Evolutionary conservation across 2,888 invertebrate genomes (phyloP).

Genomic region (Iphiclides podalirius): DNA sequence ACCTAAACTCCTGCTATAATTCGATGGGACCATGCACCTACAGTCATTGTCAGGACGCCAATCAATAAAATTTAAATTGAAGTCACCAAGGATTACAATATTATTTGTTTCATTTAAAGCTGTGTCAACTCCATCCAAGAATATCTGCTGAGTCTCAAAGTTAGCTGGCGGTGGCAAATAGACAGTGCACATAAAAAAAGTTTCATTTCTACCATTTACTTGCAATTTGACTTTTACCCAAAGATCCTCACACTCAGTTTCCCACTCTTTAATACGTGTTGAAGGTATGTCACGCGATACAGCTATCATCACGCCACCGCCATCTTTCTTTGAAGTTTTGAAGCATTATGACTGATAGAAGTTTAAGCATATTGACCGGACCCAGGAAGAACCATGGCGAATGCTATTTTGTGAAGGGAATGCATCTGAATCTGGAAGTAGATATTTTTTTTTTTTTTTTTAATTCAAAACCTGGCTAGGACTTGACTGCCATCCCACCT

Average conservation of each 20-base stretch:
- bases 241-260: constrained; percentile 6
- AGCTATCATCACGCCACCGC: constrained; percentile 16
- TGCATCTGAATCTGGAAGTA: too few species aligned
- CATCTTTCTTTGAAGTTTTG: constrained; percentile 4
- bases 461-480: too few species aligned
- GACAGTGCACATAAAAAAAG: constrained; percentile 22
- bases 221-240: background rate
- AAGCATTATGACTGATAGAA: too few species aligned
- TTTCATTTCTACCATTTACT: constrained; percentile 5
- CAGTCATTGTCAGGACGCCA: constrained; percentile 8
- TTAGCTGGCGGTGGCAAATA: constrained; percentile 25
- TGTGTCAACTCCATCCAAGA: constrained; percentile 13
- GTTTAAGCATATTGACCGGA: too few species aligned
- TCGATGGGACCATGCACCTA: constrained; percentile 13
- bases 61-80: constrained; percentile 23
- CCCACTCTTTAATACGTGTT: constrained; percentile 5
- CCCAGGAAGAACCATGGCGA: too few species aligned
- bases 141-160: constrained; percentile 3
- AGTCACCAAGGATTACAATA: too few species aligned
- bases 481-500: too few species aligned
- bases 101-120: constrained; percentile 20
- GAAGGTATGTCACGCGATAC: constrained; percentile 17
- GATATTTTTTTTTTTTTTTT: too few species aligned
- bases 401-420: too few species aligned
- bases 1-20: constrained; percentile 20